These are phyloP conservation scores for Sminthurinus aureus DNA, from an alignment of 2,888 invertebrate genomes.

Conservation along the genomic window DNA sequence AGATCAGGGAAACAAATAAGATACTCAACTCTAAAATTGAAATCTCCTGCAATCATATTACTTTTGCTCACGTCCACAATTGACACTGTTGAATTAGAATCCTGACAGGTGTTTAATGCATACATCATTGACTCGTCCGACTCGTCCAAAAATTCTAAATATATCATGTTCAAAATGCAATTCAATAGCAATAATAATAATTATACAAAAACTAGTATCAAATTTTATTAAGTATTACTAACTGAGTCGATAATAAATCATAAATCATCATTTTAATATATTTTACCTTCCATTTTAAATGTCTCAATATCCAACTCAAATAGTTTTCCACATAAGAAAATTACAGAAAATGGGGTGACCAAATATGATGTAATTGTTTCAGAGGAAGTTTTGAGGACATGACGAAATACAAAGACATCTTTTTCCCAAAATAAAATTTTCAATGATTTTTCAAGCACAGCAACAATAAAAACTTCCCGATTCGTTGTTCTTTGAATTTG, in stretches of 20 bases:
- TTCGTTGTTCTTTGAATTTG: slow-evolving; percentile 61
- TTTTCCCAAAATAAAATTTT: slow-evolving; percentile 61
- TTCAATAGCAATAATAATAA: neutral
- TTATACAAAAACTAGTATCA: neutral
- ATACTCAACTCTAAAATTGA: slow-evolving; percentile 70
- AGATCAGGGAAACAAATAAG: slow-evolving; percentile 87
- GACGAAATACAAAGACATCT: slow-evolving; percentile 71
- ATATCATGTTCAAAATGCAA: neutral
- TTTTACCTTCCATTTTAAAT: slow-evolving; percentile 69
- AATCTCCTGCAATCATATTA: slow-evolving; percentile 57
- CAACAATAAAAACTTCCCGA: slow-evolving; percentile 52
- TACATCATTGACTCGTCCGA: slow-evolving; percentile 74
- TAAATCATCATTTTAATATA: neutral
- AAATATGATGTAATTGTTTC: slow-evolving; percentile 79
- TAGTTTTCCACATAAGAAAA: slow-evolving; percentile 84
- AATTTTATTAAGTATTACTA: neutral
- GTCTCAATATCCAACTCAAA: slow-evolving; percentile 79
- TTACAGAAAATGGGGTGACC: slow-evolving; percentile 74
- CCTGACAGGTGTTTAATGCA: slow-evolving; percentile 68
- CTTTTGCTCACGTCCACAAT: slow-evolving; percentile 64
- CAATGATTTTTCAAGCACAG: slow-evolving; percentile 40
- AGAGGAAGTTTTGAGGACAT: slow-evolving; percentile 74
- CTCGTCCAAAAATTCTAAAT: slow-evolving; percentile 76
- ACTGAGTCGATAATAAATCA: neutral
- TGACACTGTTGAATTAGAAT: slow-evolving; percentile 75